Base-by-base conservation (phyloP, 2,888 invertebrate species). In the Amiota mariae region DNA sequence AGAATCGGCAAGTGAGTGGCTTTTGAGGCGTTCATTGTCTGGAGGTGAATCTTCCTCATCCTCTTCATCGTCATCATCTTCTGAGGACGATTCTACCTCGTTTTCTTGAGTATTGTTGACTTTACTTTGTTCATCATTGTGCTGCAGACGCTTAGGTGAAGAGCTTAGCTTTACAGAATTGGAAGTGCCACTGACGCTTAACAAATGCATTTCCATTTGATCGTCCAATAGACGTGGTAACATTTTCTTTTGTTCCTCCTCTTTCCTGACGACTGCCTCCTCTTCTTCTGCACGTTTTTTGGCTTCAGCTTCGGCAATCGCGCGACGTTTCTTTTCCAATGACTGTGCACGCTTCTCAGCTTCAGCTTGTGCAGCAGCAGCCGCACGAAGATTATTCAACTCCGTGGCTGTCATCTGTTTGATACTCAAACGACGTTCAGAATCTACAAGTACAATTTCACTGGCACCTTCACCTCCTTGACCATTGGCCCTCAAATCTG, bases 381-480 rank as follows among this genome's bases (percentile, higher is more conserved):
- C 80, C 0, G 89, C 81, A 9, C 87, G 81, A 4, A 85, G 73
- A 61, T 80, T 80, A 9, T 78, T 75, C 75, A 88, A 73, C 49
- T 88, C 88, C 0, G 87, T 88, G 76, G 87, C 87, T 8, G 89
- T 88, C 89, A 88, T 88, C 75, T 88, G 87, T 81, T 87, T 87
- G 46, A 88, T 87, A 78, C 87, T 88, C n/a, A 88, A 78, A 24
- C 89, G 87, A 8, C 88, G 89, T 73, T 87, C 82, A 11, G 82
- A 76, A 66, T 86, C 80, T 54, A 82, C 78, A 6, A 87, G 75
- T 61, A 85, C 76, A 64, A 81, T 78, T 48, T 82, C 75, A 15
- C 72, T 68, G n/a, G 67, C 66, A 24, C 67, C 51, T 48, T 82
- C 75, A 15, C 72, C 70, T n/a, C 72, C 70, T n/a, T 67, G 61